phyloP scores from a whole-genome alignment of 2,113 vertebrate genomes.

The Crotalus helleri region DNA sequence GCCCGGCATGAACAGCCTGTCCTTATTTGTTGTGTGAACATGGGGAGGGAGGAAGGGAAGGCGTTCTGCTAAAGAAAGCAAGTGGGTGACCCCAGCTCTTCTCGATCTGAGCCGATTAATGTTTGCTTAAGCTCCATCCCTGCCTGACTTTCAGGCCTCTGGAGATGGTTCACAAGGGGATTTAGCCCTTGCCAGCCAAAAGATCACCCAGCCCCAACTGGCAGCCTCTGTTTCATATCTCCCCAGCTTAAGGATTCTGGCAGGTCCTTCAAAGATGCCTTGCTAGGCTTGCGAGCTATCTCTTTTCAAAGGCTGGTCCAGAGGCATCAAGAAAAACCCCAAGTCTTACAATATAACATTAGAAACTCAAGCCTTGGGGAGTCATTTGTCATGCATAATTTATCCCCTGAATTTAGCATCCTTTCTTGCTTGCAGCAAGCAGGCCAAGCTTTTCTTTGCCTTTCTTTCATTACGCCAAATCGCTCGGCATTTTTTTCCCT shows the following conservation, averaged over 20 bases:
- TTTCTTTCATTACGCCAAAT: conserved; percentile 17
- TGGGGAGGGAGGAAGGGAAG: neutral
- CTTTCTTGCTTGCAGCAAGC: conserved; percentile 35
- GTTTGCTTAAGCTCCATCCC: neutral
- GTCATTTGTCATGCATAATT: conserved; percentile 59
- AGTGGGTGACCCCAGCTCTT: neutral
- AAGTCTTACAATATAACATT: conserved; percentile 38
- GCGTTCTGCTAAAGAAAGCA: neutral
- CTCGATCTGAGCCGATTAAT: neutral
- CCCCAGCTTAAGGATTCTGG: conserved; percentile 1
- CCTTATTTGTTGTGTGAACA: neutral
- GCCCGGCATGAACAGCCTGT: neutral
- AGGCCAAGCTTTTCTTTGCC: conserved; percentile 25
- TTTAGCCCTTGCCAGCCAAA: neutral
- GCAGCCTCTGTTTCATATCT: neutral
- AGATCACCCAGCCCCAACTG: neutral
- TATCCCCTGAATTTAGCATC: conserved; percentile 47
- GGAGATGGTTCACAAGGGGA: neutral
- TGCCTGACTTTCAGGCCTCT: neutral
- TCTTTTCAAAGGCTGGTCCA: conserved; percentile 19
- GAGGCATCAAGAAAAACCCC: conserved; percentile 27
- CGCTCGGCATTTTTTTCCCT: neutral
- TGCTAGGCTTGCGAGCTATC: conserved; percentile 4
- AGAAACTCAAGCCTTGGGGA: conserved; percentile 32
- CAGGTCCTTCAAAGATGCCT: conserved; percentile 34